Evolutionary conservation across 2,888 invertebrate species (phyloP), one percentile per base, ranked within the genome.

Genomic region (Phaedon cochleariae): DNA sequence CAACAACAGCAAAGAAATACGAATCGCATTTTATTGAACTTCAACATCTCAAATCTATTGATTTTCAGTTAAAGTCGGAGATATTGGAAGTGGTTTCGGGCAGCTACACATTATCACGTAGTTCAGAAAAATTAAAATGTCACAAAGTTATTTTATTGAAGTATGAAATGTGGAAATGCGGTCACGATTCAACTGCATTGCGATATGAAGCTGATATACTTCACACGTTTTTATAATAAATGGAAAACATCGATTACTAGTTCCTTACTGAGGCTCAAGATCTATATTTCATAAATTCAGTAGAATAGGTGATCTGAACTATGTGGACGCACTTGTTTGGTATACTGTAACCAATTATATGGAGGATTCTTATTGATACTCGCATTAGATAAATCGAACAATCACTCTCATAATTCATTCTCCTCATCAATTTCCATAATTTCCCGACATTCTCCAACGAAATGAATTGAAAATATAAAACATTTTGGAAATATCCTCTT

Each of bases 141-240:
- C 74, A 68, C 71, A 67, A 60, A 64, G 59, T 55, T 64, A 59
- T 63, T 58, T 65, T 55, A 58, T 51, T 15, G 57, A 26, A 26
- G 26, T 22, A 69, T 69, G 69, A 69, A 70, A 72, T 72, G 64
- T 60, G 69, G 64, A 74, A 74, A 72, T 71, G 65, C 64, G 71
- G 70, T 74, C 74, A 74, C 74, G 74, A 70, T 72, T 68, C 66
- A 59, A 64, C 73, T 73, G 74, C 74, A 74, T 59, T 72, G 69
- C 67, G 63, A 71, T 71, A 65, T 59, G 64, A 58, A 54, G 46
- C 63, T 46, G 61, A 65, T 68, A 59, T 55, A 58, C 49, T 63
- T 52, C 64, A 49, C 63, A 64, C 60, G 46, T 61, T n/a, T 54
- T 15, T 41, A 31, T 22, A 59, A 64, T 59, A 49, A 58, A 62